Conservation (phyloP, 2,888 invertebrate species). For the Linnaemya tessellans region DNA sequence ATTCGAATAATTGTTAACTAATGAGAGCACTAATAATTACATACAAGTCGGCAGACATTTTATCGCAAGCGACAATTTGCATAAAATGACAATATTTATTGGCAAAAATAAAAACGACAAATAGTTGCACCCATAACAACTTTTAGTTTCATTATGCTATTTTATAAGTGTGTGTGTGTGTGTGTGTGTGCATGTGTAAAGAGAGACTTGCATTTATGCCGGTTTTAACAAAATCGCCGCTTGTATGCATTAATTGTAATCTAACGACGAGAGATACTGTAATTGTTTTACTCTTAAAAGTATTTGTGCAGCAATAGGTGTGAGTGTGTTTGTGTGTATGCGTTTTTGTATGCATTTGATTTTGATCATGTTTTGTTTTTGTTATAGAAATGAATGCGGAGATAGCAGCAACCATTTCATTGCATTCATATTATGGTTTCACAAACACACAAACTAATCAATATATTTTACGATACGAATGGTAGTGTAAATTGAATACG, state of each 20-base stretch:
- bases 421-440: constrained; percentile 33
- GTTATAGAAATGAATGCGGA: constrained; percentile 26
- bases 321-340: constrained; percentile 6
- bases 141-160: constrained; percentile 24
- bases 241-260: constrained; percentile 10
- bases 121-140: background rate
- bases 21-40: too few species aligned
- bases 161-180: background rate
- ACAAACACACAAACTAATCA: constrained; percentile 11
- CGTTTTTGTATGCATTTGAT: constrained; percentile 5
- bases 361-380: constrained; percentile 45
- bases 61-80: too few species aligned
- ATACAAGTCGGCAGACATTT: too few species aligned
- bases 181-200: background rate
- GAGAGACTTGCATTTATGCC: constrained; percentile 25
- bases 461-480: constrained; percentile 2
- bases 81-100: background rate
- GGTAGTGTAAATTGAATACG: constrained; percentile 50
- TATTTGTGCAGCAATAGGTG: background rate
- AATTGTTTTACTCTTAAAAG: constrained; percentile 23
- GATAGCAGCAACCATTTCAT: constrained; percentile 28
- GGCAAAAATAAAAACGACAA: background rate
- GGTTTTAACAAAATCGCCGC: constrained; percentile 17
- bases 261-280: background rate
- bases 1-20: too few species aligned